Conservation (phyloP, 2,888 invertebrate genomes). For the Drosophila paucipuncta region DNA sequence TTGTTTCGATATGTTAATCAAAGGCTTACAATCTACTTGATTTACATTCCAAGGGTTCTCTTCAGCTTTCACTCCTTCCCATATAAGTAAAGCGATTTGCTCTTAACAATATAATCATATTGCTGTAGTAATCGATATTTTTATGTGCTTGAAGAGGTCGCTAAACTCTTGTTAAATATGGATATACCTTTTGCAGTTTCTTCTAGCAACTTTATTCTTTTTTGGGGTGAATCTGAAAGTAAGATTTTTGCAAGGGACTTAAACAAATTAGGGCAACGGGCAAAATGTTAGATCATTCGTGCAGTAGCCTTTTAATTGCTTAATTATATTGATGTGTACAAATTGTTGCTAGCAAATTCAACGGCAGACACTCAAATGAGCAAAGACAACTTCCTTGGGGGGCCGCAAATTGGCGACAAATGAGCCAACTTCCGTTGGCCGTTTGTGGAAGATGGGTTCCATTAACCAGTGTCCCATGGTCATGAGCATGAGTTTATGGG, state of each 20-base stretch:
- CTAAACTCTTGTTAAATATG: neutral
- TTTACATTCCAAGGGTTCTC: neutral
- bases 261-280: neutral
- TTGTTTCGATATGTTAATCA: conserved; percentile 44
- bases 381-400: conserved; percentile 41
- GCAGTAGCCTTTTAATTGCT: neutral
- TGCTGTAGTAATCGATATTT: neutral
- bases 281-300: neutral
- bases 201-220: neutral
- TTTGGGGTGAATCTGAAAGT: neutral
- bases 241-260: neutral
- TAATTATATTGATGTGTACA: neutral
- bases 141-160: neutral
- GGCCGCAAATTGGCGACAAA: conserved; percentile 63
- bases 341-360: neutral
- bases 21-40: conserved; percentile 9
- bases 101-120: neutral
- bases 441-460: conserved; percentile 60
- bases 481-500: neutral
- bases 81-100: neutral
- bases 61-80: neutral
- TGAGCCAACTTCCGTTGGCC: conserved; percentile 67
- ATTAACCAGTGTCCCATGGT: conserved; percentile 26
- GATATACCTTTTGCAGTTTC: neutral
- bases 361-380: conserved; percentile 23